These are phyloP conservation scores for Cassiopea xamachana DNA, from an alignment of 30 jellyfish, hydroid and myxozoan genomes.

Conservation along the genomic window DNA sequence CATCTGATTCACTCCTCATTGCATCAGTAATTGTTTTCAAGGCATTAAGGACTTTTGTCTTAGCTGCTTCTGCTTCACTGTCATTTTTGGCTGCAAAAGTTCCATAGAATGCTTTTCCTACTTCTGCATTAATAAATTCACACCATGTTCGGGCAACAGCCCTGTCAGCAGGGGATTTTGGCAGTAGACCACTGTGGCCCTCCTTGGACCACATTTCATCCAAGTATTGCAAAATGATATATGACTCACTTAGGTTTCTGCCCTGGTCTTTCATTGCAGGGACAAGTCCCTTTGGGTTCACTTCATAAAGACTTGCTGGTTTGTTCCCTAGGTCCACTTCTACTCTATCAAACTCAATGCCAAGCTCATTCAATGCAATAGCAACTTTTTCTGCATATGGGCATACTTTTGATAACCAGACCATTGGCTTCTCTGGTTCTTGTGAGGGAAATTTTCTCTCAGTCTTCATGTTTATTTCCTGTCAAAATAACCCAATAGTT, in stretches of 20 bases:
- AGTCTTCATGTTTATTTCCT: conserved; percentile 9
- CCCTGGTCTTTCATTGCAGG: conserved; percentile 81
- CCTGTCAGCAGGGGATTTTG: conserved; percentile 45
- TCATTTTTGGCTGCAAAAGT: conserved; percentile 26
- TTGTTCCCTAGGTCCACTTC: conserved; percentile 63
- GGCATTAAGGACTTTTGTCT: conserved; percentile 23
- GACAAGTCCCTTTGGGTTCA: conserved; percentile 73
- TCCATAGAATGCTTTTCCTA: conserved; percentile 30
- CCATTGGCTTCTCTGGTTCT: conserved; percentile 27
- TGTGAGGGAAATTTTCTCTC: conserved; percentile 25
- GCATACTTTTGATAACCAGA: conserved; percentile 70
- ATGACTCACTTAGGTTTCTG: conserved; percentile 49
- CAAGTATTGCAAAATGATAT: conserved; percentile 55
- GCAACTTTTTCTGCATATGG: conserved; percentile 75
- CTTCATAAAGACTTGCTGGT: conserved; percentile 69
- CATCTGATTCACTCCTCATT: conserved; percentile 27
- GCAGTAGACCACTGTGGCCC: conserved; percentile 35
- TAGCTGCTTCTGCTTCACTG: conserved; percentile 43
- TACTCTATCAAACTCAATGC: conserved; percentile 46
- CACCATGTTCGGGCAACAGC: conserved; percentile 69
- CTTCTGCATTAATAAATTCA: conserved; percentile 34
- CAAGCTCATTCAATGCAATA: conserved; percentile 61
- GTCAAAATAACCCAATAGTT: too few species aligned
- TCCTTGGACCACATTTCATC: conserved; percentile 75
- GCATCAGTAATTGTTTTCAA: conserved; percentile 40